Evolutionary conservation across 2,888 invertebrate genomes (phyloP).

Genomic region (Heliconius hortense): DNA sequence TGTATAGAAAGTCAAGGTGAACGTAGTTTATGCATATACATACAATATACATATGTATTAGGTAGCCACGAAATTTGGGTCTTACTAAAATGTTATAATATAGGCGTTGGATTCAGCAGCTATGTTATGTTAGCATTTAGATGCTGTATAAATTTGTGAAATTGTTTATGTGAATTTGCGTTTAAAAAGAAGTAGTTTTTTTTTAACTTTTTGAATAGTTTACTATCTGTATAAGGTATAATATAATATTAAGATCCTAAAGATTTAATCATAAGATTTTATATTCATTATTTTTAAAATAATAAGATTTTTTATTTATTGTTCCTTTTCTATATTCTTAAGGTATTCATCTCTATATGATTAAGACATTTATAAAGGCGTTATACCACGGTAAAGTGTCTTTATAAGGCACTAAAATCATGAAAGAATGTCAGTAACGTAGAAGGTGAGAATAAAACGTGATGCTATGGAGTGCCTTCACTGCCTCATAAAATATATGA

Average conservation of each 20-base stretch:
- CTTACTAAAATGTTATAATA: neutral
- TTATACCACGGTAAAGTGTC: neutral
- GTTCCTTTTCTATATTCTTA: too few relatives aligned
- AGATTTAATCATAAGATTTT: neutral
- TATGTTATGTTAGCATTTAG: neutral
- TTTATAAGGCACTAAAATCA: neutral
- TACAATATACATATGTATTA: neutral
- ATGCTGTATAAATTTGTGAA: too few relatives aligned
- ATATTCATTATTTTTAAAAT: neutral
- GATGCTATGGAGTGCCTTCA: neutral
- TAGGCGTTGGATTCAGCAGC: neutral
- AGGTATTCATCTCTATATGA: neutral
- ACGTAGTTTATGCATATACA: constrained; percentile 12
- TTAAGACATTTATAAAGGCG: neutral
- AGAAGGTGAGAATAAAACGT: constrained; percentile 7
- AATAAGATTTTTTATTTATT: too few relatives aligned
- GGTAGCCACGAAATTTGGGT: neutral
- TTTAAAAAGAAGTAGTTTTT: too few relatives aligned
- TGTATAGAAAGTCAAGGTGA: neutral
- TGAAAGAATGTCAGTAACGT: constrained; percentile 1
- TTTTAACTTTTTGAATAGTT: too few relatives aligned
- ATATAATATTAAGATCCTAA: neutral
- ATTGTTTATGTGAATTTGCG: too few relatives aligned
- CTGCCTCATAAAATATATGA: neutral
- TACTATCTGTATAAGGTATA: too few relatives aligned